A percentile compares a stretch with the other conserved stretches of the same genome.
Evolutionary conservation across 2,113 vertebrate genomes (phyloP).

Genomic region (Natator depressus): DNA sequence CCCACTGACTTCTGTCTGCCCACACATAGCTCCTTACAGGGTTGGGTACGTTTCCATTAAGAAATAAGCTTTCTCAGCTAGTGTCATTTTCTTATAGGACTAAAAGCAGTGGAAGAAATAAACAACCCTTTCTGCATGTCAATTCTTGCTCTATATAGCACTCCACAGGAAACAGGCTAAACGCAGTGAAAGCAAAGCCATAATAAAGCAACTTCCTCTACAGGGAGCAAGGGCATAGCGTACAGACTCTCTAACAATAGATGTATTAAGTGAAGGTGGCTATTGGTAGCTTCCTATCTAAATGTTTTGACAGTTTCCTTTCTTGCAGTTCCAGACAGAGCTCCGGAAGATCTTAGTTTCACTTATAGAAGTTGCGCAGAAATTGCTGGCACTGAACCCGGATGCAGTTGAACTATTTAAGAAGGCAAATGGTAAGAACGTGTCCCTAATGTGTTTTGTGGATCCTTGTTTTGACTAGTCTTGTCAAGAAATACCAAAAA

Average conservation of each 20-base stretch:
- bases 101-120: neutral
- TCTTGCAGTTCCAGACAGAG: slow-evolving; percentile 95
- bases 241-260: neutral
- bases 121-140: neutral
- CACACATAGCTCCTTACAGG: neutral
- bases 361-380: slow-evolving; percentile 97
- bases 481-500: neutral
- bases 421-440: slow-evolving; percentile 91
- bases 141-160: neutral
- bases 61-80: neutral
- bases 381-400: slow-evolving; percentile 94
- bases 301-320: slow-evolving; percentile 60
- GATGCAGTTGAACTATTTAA: slow-evolving; percentile 98
- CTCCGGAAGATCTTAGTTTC: slow-evolving; percentile 97
- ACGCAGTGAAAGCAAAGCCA: neutral
- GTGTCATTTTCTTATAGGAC: neutral
- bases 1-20: neutral
- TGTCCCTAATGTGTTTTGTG: accelerated
- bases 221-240: neutral
- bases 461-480: neutral
- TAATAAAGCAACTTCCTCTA: neutral
- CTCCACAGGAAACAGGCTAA: neutral
- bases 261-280: neutral
- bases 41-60: neutral
- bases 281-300: slow-evolving; percentile 25